Evolutionary conservation across 92 coral and sea anemone genomes (phyloP).

Genomic region (Umimayanthus kanabou): DNA sequence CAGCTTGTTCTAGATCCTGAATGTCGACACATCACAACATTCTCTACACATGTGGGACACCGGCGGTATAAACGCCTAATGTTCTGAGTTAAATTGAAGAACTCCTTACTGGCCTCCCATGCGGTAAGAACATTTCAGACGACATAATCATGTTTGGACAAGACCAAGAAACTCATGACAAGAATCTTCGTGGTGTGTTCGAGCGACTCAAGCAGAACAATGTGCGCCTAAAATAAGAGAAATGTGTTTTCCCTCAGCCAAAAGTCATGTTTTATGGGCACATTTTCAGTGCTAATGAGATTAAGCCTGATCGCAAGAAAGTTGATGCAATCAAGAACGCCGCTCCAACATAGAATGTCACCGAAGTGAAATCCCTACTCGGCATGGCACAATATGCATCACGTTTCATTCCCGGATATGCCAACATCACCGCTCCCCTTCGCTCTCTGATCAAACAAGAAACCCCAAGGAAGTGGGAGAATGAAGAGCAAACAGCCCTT

Average conservation of each 20-base stretch:
- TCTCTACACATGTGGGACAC: constrained; percentile 65
- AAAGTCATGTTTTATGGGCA: constrained; percentile 56
- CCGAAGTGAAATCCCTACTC: constrained; percentile 45
- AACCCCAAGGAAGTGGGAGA: constrained; percentile 58
- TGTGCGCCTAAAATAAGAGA: constrained; percentile 62
- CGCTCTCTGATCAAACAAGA: constrained; percentile 57
- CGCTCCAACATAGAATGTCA: constrained; percentile 40
- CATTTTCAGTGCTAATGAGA: constrained; percentile 45
- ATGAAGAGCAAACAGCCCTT: constrained; percentile 51
- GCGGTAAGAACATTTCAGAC: constrained; percentile 70
- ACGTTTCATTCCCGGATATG: constrained; percentile 49
- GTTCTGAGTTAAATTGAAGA: constrained; percentile 70
- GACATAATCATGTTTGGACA: constrained; percentile 66
- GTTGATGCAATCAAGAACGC: constrained; percentile 55
- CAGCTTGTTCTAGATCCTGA: constrained; percentile 69
- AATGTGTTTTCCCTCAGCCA: constrained; percentile 51
- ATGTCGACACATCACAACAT: constrained; percentile 67
- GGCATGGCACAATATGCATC: constrained; percentile 31
- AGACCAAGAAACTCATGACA: constrained; percentile 63
- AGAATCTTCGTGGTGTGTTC: constrained; percentile 52
- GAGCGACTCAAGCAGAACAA: constrained; percentile 56
- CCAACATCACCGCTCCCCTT: constrained; percentile 53
- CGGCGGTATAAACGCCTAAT: constrained; percentile 64
- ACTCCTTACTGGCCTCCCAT: constrained; percentile 70
- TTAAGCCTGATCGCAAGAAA: constrained; percentile 41